A percentile compares a stretch with the other conserved stretches of the same genome.
phyloP scores from a whole-genome alignment of 1,140 invertebrate genomes.

The Gonatopus flavifemur region DNA sequence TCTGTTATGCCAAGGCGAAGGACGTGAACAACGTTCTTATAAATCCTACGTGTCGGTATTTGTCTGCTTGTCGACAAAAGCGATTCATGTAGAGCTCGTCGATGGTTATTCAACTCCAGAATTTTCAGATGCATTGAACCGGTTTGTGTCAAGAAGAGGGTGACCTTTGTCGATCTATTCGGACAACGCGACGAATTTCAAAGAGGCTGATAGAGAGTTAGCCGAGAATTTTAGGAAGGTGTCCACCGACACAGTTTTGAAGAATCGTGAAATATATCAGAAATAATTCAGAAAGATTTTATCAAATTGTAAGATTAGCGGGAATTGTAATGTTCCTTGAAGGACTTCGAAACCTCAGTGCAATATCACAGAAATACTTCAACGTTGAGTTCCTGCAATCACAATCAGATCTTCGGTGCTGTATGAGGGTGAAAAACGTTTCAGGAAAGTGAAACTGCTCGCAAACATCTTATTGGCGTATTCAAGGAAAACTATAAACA shows the following conservation, averaged over 20 bases:
- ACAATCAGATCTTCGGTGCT: too few relatives aligned
- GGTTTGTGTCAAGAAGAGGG: neutral
- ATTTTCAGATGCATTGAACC: neutral
- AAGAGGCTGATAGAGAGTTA: neutral
- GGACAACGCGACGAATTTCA: neutral
- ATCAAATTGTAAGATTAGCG: too few relatives aligned
- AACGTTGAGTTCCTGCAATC: neutral
- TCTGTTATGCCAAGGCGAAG: neutral
- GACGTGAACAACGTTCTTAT: neutral
- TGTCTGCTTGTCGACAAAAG: conserved; percentile 21
- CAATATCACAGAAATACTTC: neutral
- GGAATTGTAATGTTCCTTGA: too few relatives aligned
- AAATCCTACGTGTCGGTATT: conserved; percentile 25
- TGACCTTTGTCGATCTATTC: neutral
- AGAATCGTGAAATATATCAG: neutral
- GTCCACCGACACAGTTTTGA: too few relatives aligned
- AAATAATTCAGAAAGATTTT: too few relatives aligned
- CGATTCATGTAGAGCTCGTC: neutral
- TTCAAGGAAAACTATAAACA: too few relatives aligned
- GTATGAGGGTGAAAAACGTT: too few relatives aligned
- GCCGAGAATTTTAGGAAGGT: too few relatives aligned
- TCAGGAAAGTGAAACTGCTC: too few relatives aligned
- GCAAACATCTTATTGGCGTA: neutral
- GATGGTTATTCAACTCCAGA: too few relatives aligned
- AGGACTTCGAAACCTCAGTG: neutral